Percentiles rank a stretch among this genome's conserved stretches.
phyloP scores from a whole-genome alignment of 2,888 invertebrate genomes.

The Lottia scabra region DNA sequence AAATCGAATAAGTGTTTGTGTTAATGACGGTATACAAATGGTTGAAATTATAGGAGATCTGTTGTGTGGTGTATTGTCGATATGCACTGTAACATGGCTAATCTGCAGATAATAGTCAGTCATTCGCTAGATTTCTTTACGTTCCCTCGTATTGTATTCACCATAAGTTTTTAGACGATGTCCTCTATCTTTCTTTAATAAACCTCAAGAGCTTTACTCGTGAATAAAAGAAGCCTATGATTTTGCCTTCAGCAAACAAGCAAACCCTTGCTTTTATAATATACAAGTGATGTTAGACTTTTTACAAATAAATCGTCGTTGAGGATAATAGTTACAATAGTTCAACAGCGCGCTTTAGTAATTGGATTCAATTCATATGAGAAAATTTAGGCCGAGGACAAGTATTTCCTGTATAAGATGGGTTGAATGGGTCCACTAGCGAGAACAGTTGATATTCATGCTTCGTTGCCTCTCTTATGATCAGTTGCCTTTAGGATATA shows the following conservation, averaged over 20 bases:
- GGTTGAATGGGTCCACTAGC: neutral
- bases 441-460: neutral
- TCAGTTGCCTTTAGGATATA: neutral
- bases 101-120: neutral
- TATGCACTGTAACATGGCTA: neutral
- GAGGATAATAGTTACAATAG: neutral
- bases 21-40: too few relatives aligned
- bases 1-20: too few relatives aligned
- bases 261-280: neutral
- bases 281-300: constrained; percentile 3
- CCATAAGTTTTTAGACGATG: neutral
- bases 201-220: neutral
- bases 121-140: neutral
- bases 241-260: constrained; percentile 6
- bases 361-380: constrained; percentile 7
- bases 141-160: neutral
- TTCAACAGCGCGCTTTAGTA: constrained; percentile 2
- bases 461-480: neutral
- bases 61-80: neutral
- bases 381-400: neutral
- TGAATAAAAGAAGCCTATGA: neutral
- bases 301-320: constrained; percentile 1
- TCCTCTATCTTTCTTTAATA: neutral
- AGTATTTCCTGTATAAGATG: constrained; percentile 1
- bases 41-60: too few relatives aligned